phyloP scores from a whole-genome alignment of 2,888 invertebrate genomes.

The Harpagoxenus sublaevis region DNA sequence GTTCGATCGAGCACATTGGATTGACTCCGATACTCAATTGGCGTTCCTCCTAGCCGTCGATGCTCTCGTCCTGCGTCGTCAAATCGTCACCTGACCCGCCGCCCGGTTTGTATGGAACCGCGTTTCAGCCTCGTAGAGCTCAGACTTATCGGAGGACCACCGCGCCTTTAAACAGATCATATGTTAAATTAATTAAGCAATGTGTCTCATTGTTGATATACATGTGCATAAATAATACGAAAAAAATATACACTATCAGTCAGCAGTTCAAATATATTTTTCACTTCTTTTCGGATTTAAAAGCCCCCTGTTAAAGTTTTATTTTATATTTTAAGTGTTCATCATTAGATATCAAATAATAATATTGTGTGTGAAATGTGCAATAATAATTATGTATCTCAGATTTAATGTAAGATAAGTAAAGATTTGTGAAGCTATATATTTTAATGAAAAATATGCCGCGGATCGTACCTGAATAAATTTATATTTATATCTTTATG shows the following conservation, averaged over 20 bases:
- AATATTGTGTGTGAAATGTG: neutral
- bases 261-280: conserved; percentile 28
- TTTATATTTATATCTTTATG: neutral
- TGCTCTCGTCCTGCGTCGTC: conserved; percentile 92
- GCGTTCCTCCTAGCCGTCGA: conserved; percentile 91
- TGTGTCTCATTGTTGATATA: neutral
- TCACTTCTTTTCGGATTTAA: neutral
- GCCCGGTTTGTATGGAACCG: conserved; percentile 89
- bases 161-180: conserved; percentile 83
- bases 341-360: neutral
- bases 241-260: conserved; percentile 21
- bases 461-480: neutral
- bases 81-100: conserved; percentile 92
- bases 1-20: conserved; percentile 64
- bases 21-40: conserved; percentile 84
- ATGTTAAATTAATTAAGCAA: conserved; percentile 36
- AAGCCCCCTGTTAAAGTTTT: neutral
- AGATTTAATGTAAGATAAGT: neutral
- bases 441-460: neutral
- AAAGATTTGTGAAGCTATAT: neutral
- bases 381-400: too few species aligned
- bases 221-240: neutral
- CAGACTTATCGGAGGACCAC: conserved; percentile 88
- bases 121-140: conserved; percentile 90
- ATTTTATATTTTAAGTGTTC: neutral